Percentiles rank a stretch among this genome's conserved stretches.
These are phyloP conservation scores for Neodiprion virginianus DNA, from an alignment of 1,140 invertebrate genomes.

Conservation along the genomic window DNA sequence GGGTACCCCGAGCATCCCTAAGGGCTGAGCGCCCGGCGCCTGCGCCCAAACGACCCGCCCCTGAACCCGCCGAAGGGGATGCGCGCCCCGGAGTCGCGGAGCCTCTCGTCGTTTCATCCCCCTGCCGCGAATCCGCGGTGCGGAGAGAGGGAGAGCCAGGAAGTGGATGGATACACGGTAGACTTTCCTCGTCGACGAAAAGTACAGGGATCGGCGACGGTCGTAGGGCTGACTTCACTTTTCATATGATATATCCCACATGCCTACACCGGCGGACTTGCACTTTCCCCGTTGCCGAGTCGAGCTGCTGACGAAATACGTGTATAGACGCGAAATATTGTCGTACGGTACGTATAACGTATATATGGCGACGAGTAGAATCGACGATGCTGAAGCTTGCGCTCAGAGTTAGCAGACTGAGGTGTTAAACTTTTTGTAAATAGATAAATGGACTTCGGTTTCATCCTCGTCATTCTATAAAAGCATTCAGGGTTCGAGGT, in stretches of 20 bases:
- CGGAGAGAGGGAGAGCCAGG: neutral
- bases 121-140: neutral
- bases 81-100: neutral
- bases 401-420: no score
- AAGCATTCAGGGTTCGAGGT: no score
- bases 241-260: neutral
- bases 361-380: no score
- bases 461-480: no score
- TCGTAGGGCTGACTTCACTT: neutral
- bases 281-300: neutral
- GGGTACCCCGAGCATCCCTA: conserved; percentile 46
- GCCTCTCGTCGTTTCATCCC: neutral
- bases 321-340: no score
- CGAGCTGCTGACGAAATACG: no score
- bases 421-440: no score
- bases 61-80: neutral
- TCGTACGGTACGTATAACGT: no score
- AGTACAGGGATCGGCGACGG: neutral
- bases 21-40: conserved; percentile 36
- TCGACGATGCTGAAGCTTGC: no score
- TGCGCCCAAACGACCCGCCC: conserved; percentile 38
- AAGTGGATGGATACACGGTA: neutral
- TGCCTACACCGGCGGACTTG: neutral
- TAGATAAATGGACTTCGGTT: no score
- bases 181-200: neutral